Evolutionary conservation across 2,113 vertebrate species (phyloP), one percentile per base, ranked within the genome.

Genomic region (Nothocercus nigrocapillus): DNA sequence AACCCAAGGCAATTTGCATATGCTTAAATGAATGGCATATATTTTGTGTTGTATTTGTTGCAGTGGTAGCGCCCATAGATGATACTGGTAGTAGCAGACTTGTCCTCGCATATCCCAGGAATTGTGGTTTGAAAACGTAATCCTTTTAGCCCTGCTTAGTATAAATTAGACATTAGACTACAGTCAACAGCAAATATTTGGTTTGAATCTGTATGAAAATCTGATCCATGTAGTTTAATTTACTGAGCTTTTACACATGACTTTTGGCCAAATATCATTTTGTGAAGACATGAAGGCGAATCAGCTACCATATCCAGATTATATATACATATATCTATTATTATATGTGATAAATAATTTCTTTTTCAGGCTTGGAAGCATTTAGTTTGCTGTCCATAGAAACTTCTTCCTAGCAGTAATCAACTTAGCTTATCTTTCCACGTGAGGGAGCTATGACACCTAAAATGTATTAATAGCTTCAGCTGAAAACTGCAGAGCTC

Each of bases 381-480:
- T 79, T 56, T 49, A 62, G n/a, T n/a, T 38, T 54, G 69, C 2
- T 34, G 8, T 19, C n/a, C 28, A 80, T 17, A 78, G 47, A 63
- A 83, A 34, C 27, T 30, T 30, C n/a, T 59, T 91, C 53, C n/a
- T 38, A 49, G 63, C 53, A 89, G 14, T 0, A 32, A 17, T 25
- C 51, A 4, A 4, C 66, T 51, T 22, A 16, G 32, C 5, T 6
- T 21, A 17, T 66, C 40, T 73, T 56, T 61, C 96, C 97, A 87
- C 95, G 88, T 91, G 97, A 97, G 96, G 96, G 97, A 81, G 94
- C 89, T 86, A 34, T 58, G 69, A 87, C 84, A 97, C 79, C 25
- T 95, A 67, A 90, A 97, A 97, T 93, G 30, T 40, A 20, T 30
- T 38, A 54, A 22, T 36, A 62, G n/a, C n/a, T 27, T 27, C 5